Evolutionary conservation across 2,888 invertebrate genomes (phyloP).

Genomic region (Orthosia incerta): DNA sequence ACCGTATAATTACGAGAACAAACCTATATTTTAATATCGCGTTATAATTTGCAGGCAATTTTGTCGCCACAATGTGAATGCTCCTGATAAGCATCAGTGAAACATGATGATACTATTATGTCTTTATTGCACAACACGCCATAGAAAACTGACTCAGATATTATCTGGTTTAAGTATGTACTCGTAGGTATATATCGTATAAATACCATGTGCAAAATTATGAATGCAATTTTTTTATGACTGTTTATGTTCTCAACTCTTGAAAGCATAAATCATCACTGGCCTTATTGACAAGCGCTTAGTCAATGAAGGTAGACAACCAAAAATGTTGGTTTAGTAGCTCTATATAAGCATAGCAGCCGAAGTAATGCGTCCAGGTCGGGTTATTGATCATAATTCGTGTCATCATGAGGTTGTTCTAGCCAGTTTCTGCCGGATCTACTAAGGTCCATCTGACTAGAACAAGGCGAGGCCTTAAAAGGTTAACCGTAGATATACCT

Average conservation of each 20-base stretch:
- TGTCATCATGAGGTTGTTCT: constrained; percentile 3
- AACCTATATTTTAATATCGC: constrained; percentile 70
- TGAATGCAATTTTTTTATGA: constrained; percentile 16
- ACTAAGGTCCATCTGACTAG: background rate
- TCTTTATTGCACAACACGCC: constrained; percentile 66
- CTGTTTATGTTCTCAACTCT: background rate
- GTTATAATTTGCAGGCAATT: constrained; percentile 70
- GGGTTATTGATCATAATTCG: constrained; percentile 7
- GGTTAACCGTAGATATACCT: background rate
- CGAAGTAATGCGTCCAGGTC: constrained; percentile 6
- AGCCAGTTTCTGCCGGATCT: background rate
- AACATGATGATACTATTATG: constrained; percentile 70
- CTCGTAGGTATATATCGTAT: constrained; percentile 26
- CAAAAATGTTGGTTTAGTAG: background rate
- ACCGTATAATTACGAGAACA: constrained; percentile 68
- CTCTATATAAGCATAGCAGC: background rate
- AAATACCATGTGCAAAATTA: constrained; percentile 23
- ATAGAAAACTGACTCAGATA: constrained; percentile 57
- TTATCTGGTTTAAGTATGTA: constrained; percentile 37
- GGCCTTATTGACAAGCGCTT: background rate
- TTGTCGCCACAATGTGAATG: constrained; percentile 70
- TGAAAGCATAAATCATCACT: too few species aligned
- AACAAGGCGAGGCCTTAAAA: background rate
- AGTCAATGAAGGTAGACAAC: background rate
- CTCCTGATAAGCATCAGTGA: constrained; percentile 67